phyloP scores from a whole-genome alignment of 1,140 invertebrate species.

The Nymphalis io region DNA sequence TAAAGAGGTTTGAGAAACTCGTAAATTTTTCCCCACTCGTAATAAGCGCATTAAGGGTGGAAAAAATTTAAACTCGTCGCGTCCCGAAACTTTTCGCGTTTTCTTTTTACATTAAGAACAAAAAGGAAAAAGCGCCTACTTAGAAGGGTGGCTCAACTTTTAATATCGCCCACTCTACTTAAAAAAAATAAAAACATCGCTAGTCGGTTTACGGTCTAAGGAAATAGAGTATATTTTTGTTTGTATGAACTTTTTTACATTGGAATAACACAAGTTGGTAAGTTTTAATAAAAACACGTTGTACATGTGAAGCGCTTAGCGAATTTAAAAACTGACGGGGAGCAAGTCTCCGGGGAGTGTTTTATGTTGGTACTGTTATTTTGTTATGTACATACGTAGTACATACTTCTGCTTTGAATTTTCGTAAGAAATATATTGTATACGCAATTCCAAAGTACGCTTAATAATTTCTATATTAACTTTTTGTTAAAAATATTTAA shows the following conservation, averaged over 20 bases:
- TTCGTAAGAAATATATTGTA: too few relatives aligned
- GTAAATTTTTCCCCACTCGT: constrained; percentile 64
- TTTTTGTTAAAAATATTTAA: too few relatives aligned
- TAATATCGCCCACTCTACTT: constrained; percentile 57
- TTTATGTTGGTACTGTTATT: constrained; percentile 42
- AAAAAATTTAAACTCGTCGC: constrained; percentile 77
- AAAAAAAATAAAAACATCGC: constrained; percentile 33
- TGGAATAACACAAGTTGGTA: constrained; percentile 49
- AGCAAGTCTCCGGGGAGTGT: constrained; percentile 50
- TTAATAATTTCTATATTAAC: too few relatives aligned
- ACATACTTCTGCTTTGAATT: neutral
- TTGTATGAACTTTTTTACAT: constrained; percentile 32
- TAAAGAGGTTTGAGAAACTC: constrained; percentile 55
- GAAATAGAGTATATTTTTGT: constrained; percentile 37
- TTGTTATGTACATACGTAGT: constrained; percentile 23
- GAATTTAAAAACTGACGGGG: constrained; percentile 67
- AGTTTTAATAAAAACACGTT: constrained; percentile 64
- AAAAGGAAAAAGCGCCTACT: constrained; percentile 72
- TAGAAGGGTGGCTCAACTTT: constrained; percentile 76
- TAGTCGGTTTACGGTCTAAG: neutral
- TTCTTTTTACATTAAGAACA: constrained; percentile 80
- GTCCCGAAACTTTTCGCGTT: constrained; percentile 75
- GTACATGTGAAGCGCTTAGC: constrained; percentile 66
- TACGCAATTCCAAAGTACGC: too few relatives aligned
- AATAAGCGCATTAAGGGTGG: constrained; percentile 79